Conservation (phyloP, 1,140 invertebrate species). For the Matsumurasca onukii region DNA sequence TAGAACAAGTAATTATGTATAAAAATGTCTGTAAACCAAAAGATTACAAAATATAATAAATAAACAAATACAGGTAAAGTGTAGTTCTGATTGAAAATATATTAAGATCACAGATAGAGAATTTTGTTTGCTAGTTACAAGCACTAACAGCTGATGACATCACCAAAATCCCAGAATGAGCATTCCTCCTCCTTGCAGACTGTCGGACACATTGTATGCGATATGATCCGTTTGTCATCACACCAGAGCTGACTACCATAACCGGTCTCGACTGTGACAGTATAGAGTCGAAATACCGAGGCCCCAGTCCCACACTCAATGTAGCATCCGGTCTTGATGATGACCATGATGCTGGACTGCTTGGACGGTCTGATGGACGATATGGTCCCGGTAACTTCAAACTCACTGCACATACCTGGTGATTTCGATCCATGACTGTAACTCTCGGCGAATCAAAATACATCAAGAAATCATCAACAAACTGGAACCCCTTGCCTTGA, state of each 20-base stretch:
- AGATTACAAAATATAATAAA: too few relatives aligned
- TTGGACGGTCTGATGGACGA: not conserved
- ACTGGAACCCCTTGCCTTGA: slow-evolving; percentile 10
- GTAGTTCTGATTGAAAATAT: too few relatives aligned
- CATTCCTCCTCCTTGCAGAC: not conserved
- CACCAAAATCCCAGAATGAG: slow-evolving; percentile 10
- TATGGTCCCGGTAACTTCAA: not conserved
- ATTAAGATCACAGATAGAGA: too few relatives aligned
- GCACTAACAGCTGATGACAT: too few relatives aligned
- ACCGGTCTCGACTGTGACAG: slow-evolving; percentile 8
- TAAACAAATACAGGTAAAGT: too few relatives aligned
- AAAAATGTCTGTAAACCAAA: too few relatives aligned
- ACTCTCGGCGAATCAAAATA: slow-evolving; percentile 10
- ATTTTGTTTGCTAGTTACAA: too few relatives aligned
- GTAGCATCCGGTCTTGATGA: slow-evolving; percentile 1
- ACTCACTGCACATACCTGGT: slow-evolving; percentile 14
- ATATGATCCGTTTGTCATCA: slow-evolving; percentile 6
- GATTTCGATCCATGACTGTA: slow-evolving; percentile 1
- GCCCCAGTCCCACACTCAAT: slow-evolving; percentile 16
- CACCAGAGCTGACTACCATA: slow-evolving; percentile 8
- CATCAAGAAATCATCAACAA: slow-evolving; percentile 16
- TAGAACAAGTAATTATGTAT: too few relatives aligned
- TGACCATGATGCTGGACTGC: not conserved
- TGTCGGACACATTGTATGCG: not conserved
- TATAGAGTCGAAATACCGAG: slow-evolving; percentile 2